Evolutionary conservation across 2,797 vertebrate species (phyloP), one percentile per base, ranked within the genome.

Genomic region (Corythornis leucogaster): DNA sequence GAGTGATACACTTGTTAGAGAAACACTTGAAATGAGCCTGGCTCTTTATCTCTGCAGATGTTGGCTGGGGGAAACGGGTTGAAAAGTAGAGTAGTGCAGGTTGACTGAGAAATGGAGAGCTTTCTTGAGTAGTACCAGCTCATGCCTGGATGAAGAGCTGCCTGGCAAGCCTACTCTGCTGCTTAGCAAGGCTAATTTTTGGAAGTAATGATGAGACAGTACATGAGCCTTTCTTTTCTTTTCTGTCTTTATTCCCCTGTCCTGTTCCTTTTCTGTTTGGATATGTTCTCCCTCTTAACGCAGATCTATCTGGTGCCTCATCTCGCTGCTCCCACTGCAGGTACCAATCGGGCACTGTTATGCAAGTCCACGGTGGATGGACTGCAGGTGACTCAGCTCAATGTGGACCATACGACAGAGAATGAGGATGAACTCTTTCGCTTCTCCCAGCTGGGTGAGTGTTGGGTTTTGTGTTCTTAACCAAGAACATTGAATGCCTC

Each of bases 361-460:
- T 99, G 99, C 86, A 99, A 99, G 92, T 99, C 98, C 45, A 99
- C 98, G 1, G 98, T 98, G 76, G 99, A 99, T 4, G 98, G 99
- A 24, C 98, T 99, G 95, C 99, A 99, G 97, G 99, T 99, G 69
- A 99, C 98, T 22, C 99, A 99, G 96, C 98, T 99, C 59, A 99
- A 99, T 1, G 97, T 98, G 61, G 98, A 99, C 42, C 99, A 99
- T 91, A 99, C 98, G 1, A 98, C 98, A 0, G 99, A 99, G 92
- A 99, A 99, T 0, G 99, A 99, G 63, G 99, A 99, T 3, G 99
- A 99, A 94, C 98, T 99, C 64, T 98, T 99, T 95, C 98, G 99
- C 66, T 98, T 99, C 62, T 97, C 98, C 1, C 98, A 98, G 28
- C 98, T 99, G 85, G 99, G 99, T 99, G 90, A 98, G 98, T 89